Percentiles rank a stretch among this genome's conserved stretches.
Evolutionary conservation across 2,797 vertebrate species (phyloP).

Genomic region (Clamator glandarius): DNA sequence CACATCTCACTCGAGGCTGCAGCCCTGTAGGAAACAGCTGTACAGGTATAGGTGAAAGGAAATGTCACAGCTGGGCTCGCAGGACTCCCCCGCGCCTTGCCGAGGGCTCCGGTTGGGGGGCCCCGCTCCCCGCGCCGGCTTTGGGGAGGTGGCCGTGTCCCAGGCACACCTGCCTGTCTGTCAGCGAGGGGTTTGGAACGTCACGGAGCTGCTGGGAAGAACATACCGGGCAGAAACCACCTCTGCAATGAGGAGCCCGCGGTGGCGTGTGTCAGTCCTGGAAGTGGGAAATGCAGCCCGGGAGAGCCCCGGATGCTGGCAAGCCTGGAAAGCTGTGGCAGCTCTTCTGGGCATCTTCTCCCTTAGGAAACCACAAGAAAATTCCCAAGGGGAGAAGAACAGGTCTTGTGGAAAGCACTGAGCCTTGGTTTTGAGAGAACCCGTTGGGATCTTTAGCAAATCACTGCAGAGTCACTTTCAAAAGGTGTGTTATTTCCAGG

Average conservation of each 20-base stretch:
- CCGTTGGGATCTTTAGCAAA: neutral
- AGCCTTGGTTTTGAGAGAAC: neutral
- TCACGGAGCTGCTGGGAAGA: constrained; percentile 22
- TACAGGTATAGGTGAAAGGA: constrained; percentile 77
- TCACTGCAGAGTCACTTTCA: neutral
- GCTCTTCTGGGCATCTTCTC: neutral
- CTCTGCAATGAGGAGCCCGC: constrained; percentile 27
- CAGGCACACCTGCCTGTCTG: constrained; percentile 57
- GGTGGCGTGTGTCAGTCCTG: neutral
- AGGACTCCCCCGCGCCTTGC: constrained; percentile 40
- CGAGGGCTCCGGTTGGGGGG: constrained; percentile 44
- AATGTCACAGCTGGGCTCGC: constrained; percentile 70
- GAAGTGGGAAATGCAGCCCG: neutral
- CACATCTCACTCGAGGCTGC: constrained; percentile 74
- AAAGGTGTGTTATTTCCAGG: rapidly evolving
- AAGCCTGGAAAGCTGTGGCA: neutral
- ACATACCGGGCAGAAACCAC: neutral
- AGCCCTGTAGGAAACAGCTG: constrained; percentile 81
- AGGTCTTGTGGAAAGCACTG: neutral
- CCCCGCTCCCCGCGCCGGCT: neutral
- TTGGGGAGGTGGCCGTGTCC: constrained; percentile 47
- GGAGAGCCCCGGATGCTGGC: neutral
- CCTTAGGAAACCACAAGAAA: neutral
- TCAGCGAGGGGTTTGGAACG: constrained; percentile 50
- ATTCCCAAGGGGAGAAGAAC: neutral